Base-by-base conservation (phyloP, 2,888 invertebrate genomes). In the Ochropleura plecta region DNA sequence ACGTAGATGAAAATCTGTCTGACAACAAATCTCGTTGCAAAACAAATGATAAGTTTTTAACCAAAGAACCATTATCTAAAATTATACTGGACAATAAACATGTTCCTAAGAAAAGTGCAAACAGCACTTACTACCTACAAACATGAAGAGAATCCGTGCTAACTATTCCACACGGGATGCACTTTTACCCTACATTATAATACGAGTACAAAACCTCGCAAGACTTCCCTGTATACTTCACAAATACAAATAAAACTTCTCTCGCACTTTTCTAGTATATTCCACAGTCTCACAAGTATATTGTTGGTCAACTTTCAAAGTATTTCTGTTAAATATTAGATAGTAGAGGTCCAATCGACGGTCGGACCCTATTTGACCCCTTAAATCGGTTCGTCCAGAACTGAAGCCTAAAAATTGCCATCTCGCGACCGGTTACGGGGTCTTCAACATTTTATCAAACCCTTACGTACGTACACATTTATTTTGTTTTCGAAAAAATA, bases 291-390 rank as follows among this genome's bases (percentile, higher is more conserved):
- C 53, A 59, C 10, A 70, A 71, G 51, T 57, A 69, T 72, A 57
- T 69, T 76, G 59, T 74, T 70, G 60, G 70, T 69, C 74, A 77
- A 69, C 60, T 69, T 69, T 66, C 44, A 53, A 57, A 81, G 76
- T 74, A 78, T 82, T 79, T 68, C 20, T 62, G 12, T 73, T 86
- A 78, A 84, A 87, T 87, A 84, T 86, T 84, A 80, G 68, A 86
- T 83, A 55, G 53, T 53, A 30, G n/a, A 49, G 62, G 65, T 68
- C 70, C 69, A 64, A 84, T 78, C 57, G 46, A 53, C 69, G 53
- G 49, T 75, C 66, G 67, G 60, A 65, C 59, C 74, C 81, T 70
- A 79, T 84, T 83, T 75, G 81, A 88, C 87, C 88, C 78, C 79
- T 80, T 57, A 86, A 86, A 87, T 86, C 79, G 81, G 67, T 83